Evolutionary conservation across 2,797 vertebrate genomes (phyloP), one percentile per base, ranked within the genome.

Genomic region (Argyrosomus regius): DNA sequence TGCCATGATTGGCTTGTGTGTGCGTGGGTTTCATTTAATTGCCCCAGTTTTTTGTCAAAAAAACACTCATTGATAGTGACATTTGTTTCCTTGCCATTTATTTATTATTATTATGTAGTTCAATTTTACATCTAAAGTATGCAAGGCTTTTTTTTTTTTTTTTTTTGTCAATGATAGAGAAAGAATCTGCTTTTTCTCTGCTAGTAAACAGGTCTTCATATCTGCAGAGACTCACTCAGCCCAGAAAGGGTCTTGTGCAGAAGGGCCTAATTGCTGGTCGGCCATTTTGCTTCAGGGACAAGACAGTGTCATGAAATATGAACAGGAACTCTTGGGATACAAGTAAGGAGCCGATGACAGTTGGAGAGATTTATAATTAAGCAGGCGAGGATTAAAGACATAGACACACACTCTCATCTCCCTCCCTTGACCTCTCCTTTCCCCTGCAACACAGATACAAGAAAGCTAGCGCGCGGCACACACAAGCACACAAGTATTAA

Each of bases 281-380:
- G 77, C 72, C 79, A 82, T 90, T 87, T 88, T 89, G 85, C 83
- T 89, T 62, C 7, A 54, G 83, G 84, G 72, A 83, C 63, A 80
- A 81, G 84, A 84, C 68, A 71, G 81, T 72, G 64, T 56, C 64
- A 83, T 92, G 77, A 93, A 93, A 91, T 92, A 92, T 92, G 90
- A 89, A 92, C 82, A 52, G 80, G 82, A 89, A 89, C 89, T 92
- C 88, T 65, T 58, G 84, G 90, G 92, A 92, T 67, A 58, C 54
- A 57, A 89, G 84, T 72, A 67, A 54, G 54, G 76, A 68, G 71
- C 83, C 81, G 66, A 69, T 87, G 91, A 93, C 92, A 94, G 93
- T 93, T 89, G 88, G 90, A 78, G 68, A 86, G 92, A 93, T 94
- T 94, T 94, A 93, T 93, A 95, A 95, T 95, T 94, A 94, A 91